A percentile compares a stretch with the other conserved stretches of the same genome.
Evolutionary conservation across 2,797 vertebrate genomes (phyloP).

Genomic region (Benthosema pterotum): DNA sequence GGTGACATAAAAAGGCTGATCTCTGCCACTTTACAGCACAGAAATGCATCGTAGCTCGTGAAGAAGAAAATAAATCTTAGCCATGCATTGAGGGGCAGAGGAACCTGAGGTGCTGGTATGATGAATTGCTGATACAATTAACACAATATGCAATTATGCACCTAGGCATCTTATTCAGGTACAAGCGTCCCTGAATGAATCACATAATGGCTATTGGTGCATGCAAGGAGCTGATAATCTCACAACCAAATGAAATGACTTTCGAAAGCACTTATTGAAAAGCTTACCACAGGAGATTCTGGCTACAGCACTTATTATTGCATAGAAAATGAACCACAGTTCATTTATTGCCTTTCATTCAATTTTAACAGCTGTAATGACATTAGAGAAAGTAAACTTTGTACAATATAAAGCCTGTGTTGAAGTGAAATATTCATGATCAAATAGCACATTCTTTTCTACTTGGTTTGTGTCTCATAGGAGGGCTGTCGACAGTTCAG

Average conservation of each 20-base stretch:
- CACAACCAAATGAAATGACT: constrained; percentile 13
- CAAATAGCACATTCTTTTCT: no score
- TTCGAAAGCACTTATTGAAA: neutral
- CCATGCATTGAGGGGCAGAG: no score
- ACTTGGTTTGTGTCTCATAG: no score
- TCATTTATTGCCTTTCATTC: neutral
- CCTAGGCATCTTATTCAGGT: neutral
- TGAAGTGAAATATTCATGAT: no score
- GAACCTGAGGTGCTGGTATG: neutral
- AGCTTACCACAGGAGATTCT: neutral
- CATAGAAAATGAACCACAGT: neutral
- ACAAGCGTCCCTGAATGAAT: constrained; percentile 26
- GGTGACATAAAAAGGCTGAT: neutral
- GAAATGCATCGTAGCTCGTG: neutral
- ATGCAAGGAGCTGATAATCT: constrained; percentile 21
- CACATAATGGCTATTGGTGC: constrained; percentile 17
- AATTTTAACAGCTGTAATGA: neutral
- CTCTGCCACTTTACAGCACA: neutral
- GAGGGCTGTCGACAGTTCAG: no score
- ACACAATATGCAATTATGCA: constrained; percentile 17
- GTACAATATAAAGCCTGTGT: neutral
- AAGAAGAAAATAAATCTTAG: neutral
- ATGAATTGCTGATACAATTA: constrained; percentile 9
- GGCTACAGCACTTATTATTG: neutral
- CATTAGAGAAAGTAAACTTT: neutral